Base-by-base conservation (phyloP, 2,797 vertebrate species). In the Botia almorhae region DNA sequence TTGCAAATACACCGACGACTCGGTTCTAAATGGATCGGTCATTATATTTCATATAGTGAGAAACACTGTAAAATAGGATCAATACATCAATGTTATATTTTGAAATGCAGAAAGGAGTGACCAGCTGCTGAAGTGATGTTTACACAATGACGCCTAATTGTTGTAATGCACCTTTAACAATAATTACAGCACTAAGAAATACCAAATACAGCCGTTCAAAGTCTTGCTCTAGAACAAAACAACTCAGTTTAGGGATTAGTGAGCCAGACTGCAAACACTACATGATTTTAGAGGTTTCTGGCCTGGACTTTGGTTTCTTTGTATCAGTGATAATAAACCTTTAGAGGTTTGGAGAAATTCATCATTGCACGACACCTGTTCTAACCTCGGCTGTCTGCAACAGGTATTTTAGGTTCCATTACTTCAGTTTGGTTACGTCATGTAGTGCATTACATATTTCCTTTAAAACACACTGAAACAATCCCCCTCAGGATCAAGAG, bases 11-110 rank as follows among this genome's bases (percentile, higher is more conserved):
- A 87, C 88, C 92, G 91, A 93, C 91, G 93, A 90, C 83, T 92
- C 78, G 91, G 92, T 91, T 92, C 90, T 90, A 88, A 82, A 89
- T 91, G 91, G 89, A 92, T 92, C 90, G 92, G 92, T 92, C 92
- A 92, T 91, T 93, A 92, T 92, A 89, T 92, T 91, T 90, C 89
- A 92, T 92, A 92, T 91, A 92, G 86, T 89, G 87, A 91, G 89
- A 89, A 90, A 91, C 11, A 12, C 39, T 92, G 92, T 91, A 91
- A 93, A 93, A 93, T 89, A 86, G 85, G 89, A 91, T 26, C 23
- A 26, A 26, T 90, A 74, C 72, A 53, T 61, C 50, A 19, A 23
- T 36, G 58, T 21, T 17, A 17, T 26, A 63, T 26, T 19, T 8
- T 26, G 7, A 60, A 55, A 91, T 90, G 91, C 91, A 83, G 78